Evolutionary conservation across 92 coral and sea anemone species (phyloP), one percentile per base, ranked within the genome.

Genomic region (Diadumene lineata): DNA sequence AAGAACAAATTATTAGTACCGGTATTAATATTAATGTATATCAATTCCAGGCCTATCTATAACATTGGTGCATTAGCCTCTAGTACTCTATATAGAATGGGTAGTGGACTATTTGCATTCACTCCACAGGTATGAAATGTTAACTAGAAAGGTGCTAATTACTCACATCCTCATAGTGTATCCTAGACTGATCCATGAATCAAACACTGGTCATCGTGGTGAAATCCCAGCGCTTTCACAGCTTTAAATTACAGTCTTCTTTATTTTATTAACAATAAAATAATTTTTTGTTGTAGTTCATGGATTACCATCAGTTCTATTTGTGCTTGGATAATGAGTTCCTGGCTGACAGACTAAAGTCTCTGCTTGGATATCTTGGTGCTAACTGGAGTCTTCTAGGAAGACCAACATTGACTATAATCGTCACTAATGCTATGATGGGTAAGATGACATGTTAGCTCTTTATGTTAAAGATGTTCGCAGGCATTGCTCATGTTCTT

Each of bases 301-400:
- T 89, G 75, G 98, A 94, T 66, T 92, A 92, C 21, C 97, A 94
- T 56, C 98, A 92, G 87, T 94, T 94, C 75, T 94, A 92, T 85
- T 72, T 94, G 79, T 90, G 97, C 61, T 79, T 94, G 85, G 98
- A 94, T 73, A 93, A 93, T 63, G 98, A 94, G 69, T 89, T 94
- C 25, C 91, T 94, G 68, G 97, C 92, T 6, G 98, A 94, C 74
- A 61, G 93, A 71, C 77, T 94, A 72, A 88, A 92, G 62, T 92
- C 98, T 17, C 87, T 92, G 19, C 86, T 94, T 66, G 98, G 97
- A 24, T 92, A 82, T 62, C 87, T 94, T 0, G 97, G 97, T 66
- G 94, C 92, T 30, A 94, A 94, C 76, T 94, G 98, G 98, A 86
- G 94, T 25, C 85, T 86, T 56, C 87, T 94, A 17, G 96, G 98